Percentiles rank a stretch among this genome's conserved stretches.
Conservation (phyloP, 2,888 invertebrate genomes). For the Phorcus lineatus region DNA sequence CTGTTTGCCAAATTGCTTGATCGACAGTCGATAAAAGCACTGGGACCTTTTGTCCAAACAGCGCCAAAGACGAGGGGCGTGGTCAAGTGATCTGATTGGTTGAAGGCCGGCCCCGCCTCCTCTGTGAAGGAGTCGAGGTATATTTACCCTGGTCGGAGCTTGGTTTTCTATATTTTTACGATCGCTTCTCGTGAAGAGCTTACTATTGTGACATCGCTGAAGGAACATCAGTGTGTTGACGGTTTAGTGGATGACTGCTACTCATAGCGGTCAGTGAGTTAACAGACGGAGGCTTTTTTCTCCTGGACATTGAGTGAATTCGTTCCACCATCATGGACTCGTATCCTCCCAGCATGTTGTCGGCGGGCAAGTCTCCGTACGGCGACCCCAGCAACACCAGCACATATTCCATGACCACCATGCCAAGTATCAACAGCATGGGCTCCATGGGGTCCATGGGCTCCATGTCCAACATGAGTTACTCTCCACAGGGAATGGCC, state of each 20-base stretch:
- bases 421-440: constrained; percentile 45
- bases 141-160: constrained; percentile 42
- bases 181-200: constrained; percentile 33
- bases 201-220: constrained; percentile 10
- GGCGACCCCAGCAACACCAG: constrained; percentile 56
- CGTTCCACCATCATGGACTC: constrained; percentile 28
- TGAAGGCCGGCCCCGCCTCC: constrained; percentile 20
- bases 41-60: constrained; percentile 20
- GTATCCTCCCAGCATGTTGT: constrained; percentile 58
- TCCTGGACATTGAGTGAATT: not conserved
- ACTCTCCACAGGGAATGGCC: constrained; percentile 46
- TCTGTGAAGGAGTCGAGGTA: constrained; percentile 30
- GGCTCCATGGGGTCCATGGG: constrained; percentile 60
- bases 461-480: constrained; percentile 53
- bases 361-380: constrained; percentile 56
- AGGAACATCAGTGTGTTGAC: constrained; percentile 18
- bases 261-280: constrained; percentile 18
- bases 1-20: constrained; percentile 28
- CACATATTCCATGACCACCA: constrained; percentile 51
- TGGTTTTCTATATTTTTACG: constrained; percentile 43
- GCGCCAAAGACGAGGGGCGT: constrained; percentile 29
- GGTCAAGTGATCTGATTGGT: constrained; percentile 26
- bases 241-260: constrained; percentile 16
- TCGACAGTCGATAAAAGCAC: constrained; percentile 30
- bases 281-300: not conserved